Percentiles rank a stretch among this genome's conserved stretches.
Evolutionary conservation across 2,113 vertebrate species (phyloP).

Genomic region (Menura novaehollandiae): DNA sequence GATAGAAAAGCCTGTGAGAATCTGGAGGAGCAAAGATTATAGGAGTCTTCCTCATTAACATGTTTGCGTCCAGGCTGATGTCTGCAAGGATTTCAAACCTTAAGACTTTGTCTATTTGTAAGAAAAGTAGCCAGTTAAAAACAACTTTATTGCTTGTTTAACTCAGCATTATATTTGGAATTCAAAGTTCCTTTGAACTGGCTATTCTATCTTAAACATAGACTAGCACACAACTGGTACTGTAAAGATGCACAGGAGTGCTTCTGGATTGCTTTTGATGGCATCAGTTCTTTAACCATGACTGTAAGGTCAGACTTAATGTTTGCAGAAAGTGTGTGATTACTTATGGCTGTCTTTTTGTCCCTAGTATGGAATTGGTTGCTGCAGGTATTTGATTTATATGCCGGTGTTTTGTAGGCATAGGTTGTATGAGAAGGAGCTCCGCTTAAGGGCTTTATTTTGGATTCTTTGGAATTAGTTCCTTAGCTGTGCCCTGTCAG

Average conservation of each 20-base stretch:
- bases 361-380: neutral
- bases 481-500: neutral
- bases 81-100: neutral
- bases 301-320: neutral
- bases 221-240: neutral
- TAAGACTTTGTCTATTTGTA: neutral
- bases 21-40: neutral
- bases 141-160: neutral
- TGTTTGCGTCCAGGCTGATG: neutral
- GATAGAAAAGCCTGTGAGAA: neutral
- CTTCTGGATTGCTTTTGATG: neutral
- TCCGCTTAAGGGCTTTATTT: neutral
- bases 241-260: neutral
- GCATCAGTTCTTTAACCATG: neutral
- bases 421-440: neutral
- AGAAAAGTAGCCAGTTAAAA: neutral
- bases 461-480: neutral
- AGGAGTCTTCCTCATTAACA: neutral
- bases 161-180: neutral
- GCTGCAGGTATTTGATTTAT: neutral
- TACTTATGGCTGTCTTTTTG: neutral
- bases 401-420: neutral
- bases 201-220: neutral
- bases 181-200: neutral
- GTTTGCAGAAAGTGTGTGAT: rapidly evolving